These are phyloP conservation scores for Coenonympha glycerion DNA, from an alignment of 2,888 invertebrate genomes.

Conservation along the genomic window DNA sequence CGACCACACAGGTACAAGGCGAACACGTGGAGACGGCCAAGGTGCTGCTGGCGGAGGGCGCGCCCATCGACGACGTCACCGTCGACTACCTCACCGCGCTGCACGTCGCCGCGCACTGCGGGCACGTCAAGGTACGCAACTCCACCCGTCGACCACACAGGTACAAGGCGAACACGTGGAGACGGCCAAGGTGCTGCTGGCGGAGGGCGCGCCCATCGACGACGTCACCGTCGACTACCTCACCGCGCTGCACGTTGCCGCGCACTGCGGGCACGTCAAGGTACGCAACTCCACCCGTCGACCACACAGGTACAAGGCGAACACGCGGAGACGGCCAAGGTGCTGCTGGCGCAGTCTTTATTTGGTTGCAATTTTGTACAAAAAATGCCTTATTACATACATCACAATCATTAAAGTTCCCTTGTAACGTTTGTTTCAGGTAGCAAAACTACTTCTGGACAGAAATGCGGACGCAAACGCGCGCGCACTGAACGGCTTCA, in stretches of 20 bases:
- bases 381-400: too few relatives aligned
- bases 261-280: slow-evolving; percentile 93
- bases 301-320: background rate
- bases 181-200: slow-evolving; percentile 92
- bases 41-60: slow-evolving; percentile 92
- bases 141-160: too few relatives aligned
- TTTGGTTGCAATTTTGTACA: too few relatives aligned
- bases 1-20: too few relatives aligned
- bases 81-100: slow-evolving; percentile 98
- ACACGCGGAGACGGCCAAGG: too few relatives aligned
- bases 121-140: slow-evolving; percentile 82
- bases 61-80: slow-evolving; percentile 99
- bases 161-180: slow-evolving; percentile 99
- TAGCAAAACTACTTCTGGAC: slow-evolving; percentile 93
- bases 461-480: slow-evolving; percentile 98
- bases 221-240: slow-evolving; percentile 99
- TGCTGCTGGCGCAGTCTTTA: too few relatives aligned
- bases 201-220: slow-evolving; percentile 97
- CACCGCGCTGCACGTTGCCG: slow-evolving; percentile 97
- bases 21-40: slow-evolving; percentile 98
- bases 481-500: slow-evolving; percentile 97
- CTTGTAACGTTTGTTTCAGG: slow-evolving; percentile 76
- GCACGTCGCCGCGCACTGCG: slow-evolving; percentile 96
- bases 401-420: background rate
- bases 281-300: slow-evolving; percentile 35